phyloP scores from a whole-genome alignment of 2,888 invertebrate species.

The Argyresthia albistria region DNA sequence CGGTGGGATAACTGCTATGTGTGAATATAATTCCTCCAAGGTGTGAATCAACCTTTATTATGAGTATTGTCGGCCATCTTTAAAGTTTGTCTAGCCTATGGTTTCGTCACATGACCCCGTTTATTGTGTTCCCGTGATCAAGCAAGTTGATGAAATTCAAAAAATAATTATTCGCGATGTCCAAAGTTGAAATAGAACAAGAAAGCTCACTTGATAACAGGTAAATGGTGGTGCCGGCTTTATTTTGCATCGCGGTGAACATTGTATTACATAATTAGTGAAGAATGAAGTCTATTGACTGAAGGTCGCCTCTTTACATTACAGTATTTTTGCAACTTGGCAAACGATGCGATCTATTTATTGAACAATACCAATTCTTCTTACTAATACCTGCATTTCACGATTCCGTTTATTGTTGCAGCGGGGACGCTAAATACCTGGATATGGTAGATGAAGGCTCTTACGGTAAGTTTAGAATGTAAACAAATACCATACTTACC shows the following conservation, averaged over 20 bases:
- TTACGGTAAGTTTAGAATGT: constrained; percentile 37
- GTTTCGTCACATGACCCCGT: constrained; percentile 78
- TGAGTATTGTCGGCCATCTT: background rate
- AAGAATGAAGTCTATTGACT: constrained; percentile 9
- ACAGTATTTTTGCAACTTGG: constrained; percentile 49
- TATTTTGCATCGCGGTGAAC: constrained; percentile 12
- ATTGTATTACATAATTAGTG: constrained; percentile 49
- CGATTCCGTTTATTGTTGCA: constrained; percentile 25
- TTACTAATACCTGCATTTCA: background rate
- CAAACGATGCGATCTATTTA: constrained; percentile 26
- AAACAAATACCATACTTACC: background rate
- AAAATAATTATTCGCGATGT: constrained; percentile 59
- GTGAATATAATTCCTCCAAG: too few species aligned
- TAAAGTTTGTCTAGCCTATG: constrained; percentile 26
- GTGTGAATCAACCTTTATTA: too few species aligned
- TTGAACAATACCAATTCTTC: constrained; percentile 10
- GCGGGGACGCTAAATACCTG: constrained; percentile 60
- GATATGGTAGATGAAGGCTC: constrained; percentile 58
- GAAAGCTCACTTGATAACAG: constrained; percentile 75
- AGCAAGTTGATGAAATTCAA: constrained; percentile 78
- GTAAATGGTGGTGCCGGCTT: constrained; percentile 43
- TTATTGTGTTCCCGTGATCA: constrained; percentile 82
- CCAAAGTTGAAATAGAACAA: constrained; percentile 68
- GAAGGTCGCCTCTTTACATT: constrained; percentile 57
- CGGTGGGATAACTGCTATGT: too few species aligned